Evolutionary conservation across 2,888 invertebrate genomes (phyloP), one percentile per base, ranked within the genome.

Genomic region (Eupithecia insigniata): DNA sequence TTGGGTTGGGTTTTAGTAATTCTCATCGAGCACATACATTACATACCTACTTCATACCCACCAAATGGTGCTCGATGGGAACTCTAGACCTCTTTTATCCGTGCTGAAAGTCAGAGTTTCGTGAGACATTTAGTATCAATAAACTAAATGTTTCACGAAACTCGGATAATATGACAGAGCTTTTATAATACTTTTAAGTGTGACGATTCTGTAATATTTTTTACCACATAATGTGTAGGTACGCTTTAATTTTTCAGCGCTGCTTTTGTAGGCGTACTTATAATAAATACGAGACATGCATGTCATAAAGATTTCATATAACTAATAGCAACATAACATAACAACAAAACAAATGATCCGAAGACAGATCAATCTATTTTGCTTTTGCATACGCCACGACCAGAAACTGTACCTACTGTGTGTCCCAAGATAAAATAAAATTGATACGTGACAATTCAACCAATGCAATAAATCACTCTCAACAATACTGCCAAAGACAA

Each of bases 401-500:
- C 66, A 32, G 65, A 26, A 46, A 67, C 64, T 64, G 58, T 60
- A 51, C n/a, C n/a, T n/a, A n/a, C 30, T 60, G 60, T 68, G 58
- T 43, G 55, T 55, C 12, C 64, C 51, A 64, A 69, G 70, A 72
- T 69, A 71, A 67, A 61, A 43, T 61, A 34, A 51, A 68, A 70
- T 67, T 67, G 55, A 68, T 67, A 69, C 69, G 67, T 71, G 73
- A 76, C 62, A 73, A 73, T 51, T 70, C 67, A 71, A 71, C 55
- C 73, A 70, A 68, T 68, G 73, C 71, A 75, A 76, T 76, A 73
- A 39, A 80, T 82, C 77, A 79, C 77, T 78, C 75, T 71, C 68
- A 78, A 72, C 76, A 73, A 74, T 75, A 75, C 77, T 79, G 79
- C 77, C 80, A 82, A 81, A 74, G 36, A n/a, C 68, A 70, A 39